Base-by-base conservation (phyloP, 2,797 vertebrate genomes). In the Paratrypauchen microcephalus region DNA sequence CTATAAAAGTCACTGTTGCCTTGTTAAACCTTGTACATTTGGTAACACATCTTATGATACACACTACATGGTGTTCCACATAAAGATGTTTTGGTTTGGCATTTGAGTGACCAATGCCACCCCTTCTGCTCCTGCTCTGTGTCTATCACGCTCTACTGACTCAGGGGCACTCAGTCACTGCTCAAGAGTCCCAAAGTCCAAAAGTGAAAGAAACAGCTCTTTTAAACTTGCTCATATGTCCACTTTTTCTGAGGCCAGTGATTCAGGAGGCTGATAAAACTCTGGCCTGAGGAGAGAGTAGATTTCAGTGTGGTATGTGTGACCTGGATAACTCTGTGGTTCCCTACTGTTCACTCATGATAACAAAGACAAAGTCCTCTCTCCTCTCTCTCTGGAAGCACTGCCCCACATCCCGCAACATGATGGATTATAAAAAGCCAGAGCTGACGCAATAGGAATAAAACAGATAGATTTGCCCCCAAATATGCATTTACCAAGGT, bases 331-430 rank as follows among this genome's bases (percentile, higher is more conserved):
- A 78, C 72, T 87, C 78, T 85, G 65, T 71, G 65, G 56, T 62
- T 81, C 62, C 59, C 61, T 69, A 86, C 78, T 70, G 71, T 71
- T 76, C 81, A 77, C 72, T 66, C 74, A 74, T 55, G 0, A 84
- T 83, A 87, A 89, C 86, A 90, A 90, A 90, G 74, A 70, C 81
- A 83, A 81, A 87, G 82, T 88, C 83, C 70, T 69, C 8, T 55
- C 50, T 82, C 18, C 16, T 30, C 70, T 59, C 67, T 59, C 65
- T 71, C 30, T 65, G 65, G 50, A 69, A 64, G 73, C 76, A 76
- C 72, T 83, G 77, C 75, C 75, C 71, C 78, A 81, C 77, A 87
- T 80, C 64, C 71, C 56, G 48, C 19, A 0, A 68, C 71, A 0
- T 68, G 73, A 78, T 61, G 60, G 73, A 62, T 65, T 65, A 55